Evolutionary conservation across 2,888 invertebrate species (phyloP), one percentile per base, ranked within the genome.

Genomic region (Dryococelus australis): DNA sequence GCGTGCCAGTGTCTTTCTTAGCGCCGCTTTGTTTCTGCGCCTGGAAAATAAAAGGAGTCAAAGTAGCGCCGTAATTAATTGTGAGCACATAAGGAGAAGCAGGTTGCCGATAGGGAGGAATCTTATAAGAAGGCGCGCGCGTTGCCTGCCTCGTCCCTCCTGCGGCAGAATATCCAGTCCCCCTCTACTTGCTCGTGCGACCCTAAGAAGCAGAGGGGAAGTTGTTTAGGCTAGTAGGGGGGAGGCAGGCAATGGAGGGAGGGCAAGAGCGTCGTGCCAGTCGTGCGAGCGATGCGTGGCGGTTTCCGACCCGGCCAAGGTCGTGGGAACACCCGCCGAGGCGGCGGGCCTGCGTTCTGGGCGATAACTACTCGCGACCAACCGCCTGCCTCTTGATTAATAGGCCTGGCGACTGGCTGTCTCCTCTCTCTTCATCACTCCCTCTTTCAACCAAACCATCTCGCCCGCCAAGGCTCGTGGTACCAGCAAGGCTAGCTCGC

Each of bases 241-340:
- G n/a, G n/a, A n/a, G n/a, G n/a, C n/a, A 65, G 65, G 65, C 10
- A 65, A 9, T 43, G 47, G 84, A 43, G 78, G 84, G 27, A 84
- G 84, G 84, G 84, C 26, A 20, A 78, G 20, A 79, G 35, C 84
- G 84, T 51, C 86, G 28, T 86, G 86, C 43, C 65, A 16, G 65
- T 65, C 65, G 65, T 65, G 65, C 65, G 65, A 65, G 65, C 65
- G 65, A 65, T 65, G 65, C 65, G 65, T 65, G 65, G 65, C 65
- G 65, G 65, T 9, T 20, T 20, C 13, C 65, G 24, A 65, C 65
- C 20, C 20, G 65, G 10, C 20, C 13, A 65, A 65, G 65, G 65
- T 65, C 65, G 65, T 65, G 65, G 65, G 65, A 65, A 65, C 65
- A 8, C 10, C n/a, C 65, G 47, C 9, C 47, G 47, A 47, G 47